These are phyloP conservation scores for Sceloporus tristichus DNA, from an alignment of 2,113 vertebrate species.

Conservation along the genomic window DNA sequence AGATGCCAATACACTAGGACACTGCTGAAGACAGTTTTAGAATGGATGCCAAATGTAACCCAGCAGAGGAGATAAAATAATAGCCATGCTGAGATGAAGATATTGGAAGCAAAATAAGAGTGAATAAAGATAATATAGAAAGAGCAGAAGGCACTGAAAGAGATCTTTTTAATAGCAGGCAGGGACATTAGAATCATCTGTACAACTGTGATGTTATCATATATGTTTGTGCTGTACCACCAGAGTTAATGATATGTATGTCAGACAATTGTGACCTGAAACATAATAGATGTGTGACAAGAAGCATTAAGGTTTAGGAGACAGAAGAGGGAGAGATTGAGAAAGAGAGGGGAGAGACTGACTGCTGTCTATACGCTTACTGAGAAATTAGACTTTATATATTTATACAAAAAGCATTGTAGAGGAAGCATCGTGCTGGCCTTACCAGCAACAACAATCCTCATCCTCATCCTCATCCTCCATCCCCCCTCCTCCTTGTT, in stretches of 20 bases:
- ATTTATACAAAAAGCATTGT: no score
- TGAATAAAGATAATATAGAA: slow-evolving; percentile 18
- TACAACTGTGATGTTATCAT: neutral
- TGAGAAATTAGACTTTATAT: neutral
- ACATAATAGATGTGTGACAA: slow-evolving; percentile 4
- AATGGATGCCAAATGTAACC: slow-evolving; percentile 46
- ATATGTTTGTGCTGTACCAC: slow-evolving; percentile 36
- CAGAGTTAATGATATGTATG: neutral
- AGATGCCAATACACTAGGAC: neutral
- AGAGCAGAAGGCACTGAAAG: slow-evolving; percentile 30
- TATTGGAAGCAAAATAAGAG: slow-evolving; percentile 20
- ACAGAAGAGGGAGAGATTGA: no score
- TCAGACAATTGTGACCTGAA: neutral
- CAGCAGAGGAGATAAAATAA: slow-evolving; percentile 15
- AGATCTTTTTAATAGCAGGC: slow-evolving; percentile 30
- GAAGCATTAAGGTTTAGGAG: neutral
- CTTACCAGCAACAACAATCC: no score
- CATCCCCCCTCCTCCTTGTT: no score
- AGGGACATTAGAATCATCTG: slow-evolving; percentile 25
- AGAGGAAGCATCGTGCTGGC: neutral
- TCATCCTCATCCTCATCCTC: no score
- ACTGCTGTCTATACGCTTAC: neutral
- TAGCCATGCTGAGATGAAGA: slow-evolving; percentile 19
- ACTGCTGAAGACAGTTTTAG: slow-evolving; percentile 33
- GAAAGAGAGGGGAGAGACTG: no score